Evolutionary conservation across 2,797 vertebrate genomes (phyloP), one percentile per base, ranked within the genome.

Genomic region (Melanotaenia nigrans): DNA sequence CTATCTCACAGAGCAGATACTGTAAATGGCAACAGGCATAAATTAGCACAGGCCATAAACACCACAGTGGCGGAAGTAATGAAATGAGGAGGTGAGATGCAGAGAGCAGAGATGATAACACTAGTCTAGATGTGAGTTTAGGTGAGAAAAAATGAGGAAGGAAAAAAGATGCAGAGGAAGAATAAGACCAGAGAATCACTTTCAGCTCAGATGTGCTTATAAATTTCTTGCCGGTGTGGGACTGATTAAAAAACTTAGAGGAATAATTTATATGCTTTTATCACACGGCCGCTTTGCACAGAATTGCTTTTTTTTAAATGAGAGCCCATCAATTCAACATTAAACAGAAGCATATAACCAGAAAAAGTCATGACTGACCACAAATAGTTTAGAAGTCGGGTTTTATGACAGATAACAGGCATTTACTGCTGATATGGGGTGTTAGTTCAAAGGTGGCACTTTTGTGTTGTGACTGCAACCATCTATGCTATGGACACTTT

Each of bases 1-100:
- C 55, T 35, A 38, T 73, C 67, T 69, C 73, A 65, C 72, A 60
- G 51, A 73, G 74, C 25, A 7, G 36, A 77, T 30, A 30, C 30
- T 30, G 30, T 54, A 36, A 56, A 58, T 35, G 59, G 69, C 78
- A 85, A 53, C 65, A 40, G 77, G 33, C 73, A 80, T 79, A 74
- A 82, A 87, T 84, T 78, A 86, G 71, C 73, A 78, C 7, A 28
- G 64, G 71, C 40, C 75, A 75, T 82, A 79, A 81, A 82, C 74
- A 77, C n/a, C 22, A 28, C 13, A 75, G 55, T 70, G 74, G 81
- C 35, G 56, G 54, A 65, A 53, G 42, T 0, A 76, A 66, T 24
- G 40, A 79, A 79, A 70, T 62, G 58, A 79, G 51, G 35, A 71
- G 59, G 30, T 64, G 62, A 78, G 45, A 73, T 30, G 64, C 63